phyloP scores from a whole-genome alignment of 1,140 invertebrate genomes.

The Nasonia giraulti region DNA sequence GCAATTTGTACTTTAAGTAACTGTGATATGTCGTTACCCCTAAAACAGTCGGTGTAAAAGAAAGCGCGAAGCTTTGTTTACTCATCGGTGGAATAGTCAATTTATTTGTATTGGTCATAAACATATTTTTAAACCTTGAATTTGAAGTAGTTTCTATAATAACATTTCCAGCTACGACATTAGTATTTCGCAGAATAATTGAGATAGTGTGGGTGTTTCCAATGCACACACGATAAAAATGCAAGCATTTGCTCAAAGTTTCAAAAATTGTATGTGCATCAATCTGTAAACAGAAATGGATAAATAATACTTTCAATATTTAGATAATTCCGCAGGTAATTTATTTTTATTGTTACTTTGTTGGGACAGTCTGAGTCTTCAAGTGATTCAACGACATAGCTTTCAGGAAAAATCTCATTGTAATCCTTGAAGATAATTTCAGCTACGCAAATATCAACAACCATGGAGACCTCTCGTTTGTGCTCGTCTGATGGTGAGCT shows the following conservation, averaged over 20 bases:
- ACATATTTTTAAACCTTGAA: conserved; percentile 48
- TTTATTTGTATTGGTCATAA: conserved; percentile 55
- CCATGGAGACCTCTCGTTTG: conserved; percentile 51
- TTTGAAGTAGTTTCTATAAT: conserved; percentile 49
- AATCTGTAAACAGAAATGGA: conserved; percentile 6
- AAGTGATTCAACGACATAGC: conserved; percentile 58
- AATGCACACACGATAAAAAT: conserved; percentile 30
- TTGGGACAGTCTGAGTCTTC: conserved; percentile 57
- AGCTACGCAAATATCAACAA: conserved; percentile 56
- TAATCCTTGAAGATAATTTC: conserved; percentile 61
- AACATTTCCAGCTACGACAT: conserved; percentile 45
- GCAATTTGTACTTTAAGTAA: not conserved
- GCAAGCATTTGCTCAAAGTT: not conserved
- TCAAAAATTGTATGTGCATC: conserved; percentile 16
- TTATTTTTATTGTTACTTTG: conserved; percentile 52
- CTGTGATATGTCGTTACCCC: conserved; percentile 52
- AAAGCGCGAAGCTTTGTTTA: conserved; percentile 57
- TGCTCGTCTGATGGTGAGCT: not conserved
- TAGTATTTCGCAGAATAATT: conserved; percentile 6
- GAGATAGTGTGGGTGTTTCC: not conserved
- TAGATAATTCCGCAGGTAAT: not conserved
- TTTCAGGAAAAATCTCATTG: conserved; percentile 62
- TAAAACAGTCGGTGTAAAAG: conserved; percentile 58
- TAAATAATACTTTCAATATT: not conserved
- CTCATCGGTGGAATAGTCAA: conserved; percentile 57